Evolutionary conservation across 2,888 invertebrate genomes (phyloP).

Genomic region (Ormyrus rosae): DNA sequence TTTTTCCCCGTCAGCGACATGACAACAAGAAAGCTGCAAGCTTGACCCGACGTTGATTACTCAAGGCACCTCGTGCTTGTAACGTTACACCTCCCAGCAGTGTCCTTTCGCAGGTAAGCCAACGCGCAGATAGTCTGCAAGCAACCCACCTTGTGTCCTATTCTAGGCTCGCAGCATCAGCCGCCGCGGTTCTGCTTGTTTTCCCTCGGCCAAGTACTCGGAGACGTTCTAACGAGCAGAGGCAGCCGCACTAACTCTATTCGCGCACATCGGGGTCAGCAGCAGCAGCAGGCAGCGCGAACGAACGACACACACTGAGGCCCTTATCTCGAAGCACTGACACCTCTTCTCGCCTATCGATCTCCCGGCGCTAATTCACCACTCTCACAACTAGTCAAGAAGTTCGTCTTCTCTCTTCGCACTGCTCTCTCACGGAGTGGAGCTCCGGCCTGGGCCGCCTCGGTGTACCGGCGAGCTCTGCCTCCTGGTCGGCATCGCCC

Average conservation of each 20-base stretch:
- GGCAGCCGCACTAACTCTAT: background rate
- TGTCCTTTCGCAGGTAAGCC: no score
- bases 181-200: background rate
- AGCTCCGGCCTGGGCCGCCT: background rate
- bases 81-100: no score
- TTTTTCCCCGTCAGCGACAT: no score
- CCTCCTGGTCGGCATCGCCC: slow-evolving; percentile 26
- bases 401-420: no score
- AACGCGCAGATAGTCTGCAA: no score
- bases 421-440: background rate
- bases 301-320: background rate
- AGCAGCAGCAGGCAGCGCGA: background rate
- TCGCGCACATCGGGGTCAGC: slow-evolving; percentile 30
- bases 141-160: no score
- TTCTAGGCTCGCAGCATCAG: background rate
- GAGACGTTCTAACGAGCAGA: slow-evolving; percentile 1
- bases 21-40: no score
- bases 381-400: background rate
- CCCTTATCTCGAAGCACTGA: background rate
- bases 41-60: no score
- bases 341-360: background rate
- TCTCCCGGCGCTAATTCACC: background rate
- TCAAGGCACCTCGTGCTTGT: no score
- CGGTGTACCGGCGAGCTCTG: background rate
- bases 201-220: background rate